Percentiles rank a stretch among this genome's conserved stretches.
phyloP scores from a whole-genome alignment of 2,797 vertebrate species.

The Sebastes iracundus region DNA sequence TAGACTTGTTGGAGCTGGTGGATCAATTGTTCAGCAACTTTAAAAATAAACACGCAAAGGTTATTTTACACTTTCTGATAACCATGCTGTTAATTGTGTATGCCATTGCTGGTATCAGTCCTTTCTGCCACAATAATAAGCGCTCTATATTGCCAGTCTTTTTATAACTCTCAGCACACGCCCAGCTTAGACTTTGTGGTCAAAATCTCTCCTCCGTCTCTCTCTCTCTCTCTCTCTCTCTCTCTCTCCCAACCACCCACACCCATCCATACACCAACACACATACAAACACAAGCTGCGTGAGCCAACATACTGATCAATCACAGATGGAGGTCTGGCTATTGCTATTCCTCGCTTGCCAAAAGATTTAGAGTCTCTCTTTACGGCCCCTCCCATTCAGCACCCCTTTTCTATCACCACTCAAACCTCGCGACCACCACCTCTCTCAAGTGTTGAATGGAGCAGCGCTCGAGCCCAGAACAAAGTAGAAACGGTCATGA shows the following conservation, averaged over 20 bases:
- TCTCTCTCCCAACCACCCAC: conserved; percentile 54
- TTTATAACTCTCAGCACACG: conserved; percentile 86
- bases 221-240: conserved; percentile 12
- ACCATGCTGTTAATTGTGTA: background rate
- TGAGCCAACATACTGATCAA: conserved; percentile 74
- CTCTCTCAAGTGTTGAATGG: conserved; percentile 19
- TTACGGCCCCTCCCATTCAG: conserved; percentile 37
- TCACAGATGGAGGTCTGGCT: conserved; percentile 80
- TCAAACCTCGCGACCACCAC: conserved; percentile 27
- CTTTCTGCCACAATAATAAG: conserved; percentile 77
- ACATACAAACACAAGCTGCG: conserved; percentile 48
- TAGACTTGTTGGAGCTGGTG: conserved; percentile 58
- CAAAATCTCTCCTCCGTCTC: conserved; percentile 52
- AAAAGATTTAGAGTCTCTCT: conserved; percentile 49
- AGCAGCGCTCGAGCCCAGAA: background rate
- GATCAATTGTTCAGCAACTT: conserved; percentile 48
- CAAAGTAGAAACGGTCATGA: background rate
- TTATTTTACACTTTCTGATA: conserved; percentile 33
- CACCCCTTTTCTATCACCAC: conserved; percentile 12
- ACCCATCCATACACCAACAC: conserved; percentile 59
- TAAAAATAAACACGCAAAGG: conserved; percentile 38
- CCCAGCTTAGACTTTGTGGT: conserved; percentile 76
- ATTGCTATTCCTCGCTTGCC: conserved; percentile 57
- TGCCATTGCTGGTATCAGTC: conserved; percentile 60
- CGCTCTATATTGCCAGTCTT: conserved; percentile 81